Evolutionary conservation across 2,797 vertebrate species (phyloP), one percentile per base, ranked within the genome.

Genomic region (Aldrovandia affinis): DNA sequence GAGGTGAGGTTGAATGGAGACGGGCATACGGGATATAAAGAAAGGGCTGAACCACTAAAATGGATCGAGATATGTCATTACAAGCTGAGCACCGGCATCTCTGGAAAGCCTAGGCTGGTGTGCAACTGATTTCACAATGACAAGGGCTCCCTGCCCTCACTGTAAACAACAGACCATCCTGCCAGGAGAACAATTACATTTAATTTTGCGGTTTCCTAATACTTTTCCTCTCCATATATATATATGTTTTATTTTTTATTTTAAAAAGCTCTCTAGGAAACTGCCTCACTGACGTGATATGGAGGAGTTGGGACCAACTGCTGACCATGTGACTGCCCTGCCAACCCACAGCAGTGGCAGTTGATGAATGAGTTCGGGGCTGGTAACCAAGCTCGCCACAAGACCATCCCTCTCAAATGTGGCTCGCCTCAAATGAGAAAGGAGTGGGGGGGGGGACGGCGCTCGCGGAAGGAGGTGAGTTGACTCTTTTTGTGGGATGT

Each of bases 101-200:
- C 33, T 20, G 15, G 22, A 73, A 73, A 36, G 68, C 20, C 18
- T 15, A 22, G 68, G 36, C 18, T 39, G 6, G 68, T 33, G 2
- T 36, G 68, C 68, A 33, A 73, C 33, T 42, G 68, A 80, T 54
- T 80, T 80, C 25, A 78, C 42, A 47, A 18, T 14, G 78, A 18
- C 3, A 80, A 55, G 52, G 50, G 50, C 28, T 55, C 42, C 9
- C n/a, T 39, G 33, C 18, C 50, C 78, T 80, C 52, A 55, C n/a
- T n/a, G n/a, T n/a, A n/a, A n/a, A n/a, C n/a, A 78, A 90, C 77
- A 47, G 28, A 78, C 90, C 70, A 52, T 84, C 83, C 20, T 2
- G 88, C 92, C 91, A 91, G 90, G 87, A 65, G 80, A 86, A 80
- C 33, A 78, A 85, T 87, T 42, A 89, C 47, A 36, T 78, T n/a